A percentile compares a stretch with the other conserved stretches of the same genome.
These are phyloP conservation scores for Naso thynnoides DNA, from an alignment of 2,797 vertebrate genomes.

Conservation along the genomic window DNA sequence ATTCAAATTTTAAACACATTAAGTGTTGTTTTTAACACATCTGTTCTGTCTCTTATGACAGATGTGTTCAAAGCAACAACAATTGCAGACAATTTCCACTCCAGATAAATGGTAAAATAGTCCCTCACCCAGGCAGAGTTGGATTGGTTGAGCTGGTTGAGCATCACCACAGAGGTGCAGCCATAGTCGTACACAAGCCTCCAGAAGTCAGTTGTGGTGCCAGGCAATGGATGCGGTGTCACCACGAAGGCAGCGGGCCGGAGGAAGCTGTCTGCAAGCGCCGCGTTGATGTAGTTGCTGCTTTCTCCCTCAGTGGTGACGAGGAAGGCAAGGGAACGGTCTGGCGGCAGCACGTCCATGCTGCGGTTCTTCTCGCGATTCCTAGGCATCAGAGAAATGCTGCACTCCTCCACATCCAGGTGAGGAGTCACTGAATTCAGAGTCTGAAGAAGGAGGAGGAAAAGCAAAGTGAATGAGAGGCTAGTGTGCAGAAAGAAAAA, in stretches of 20 bases:
- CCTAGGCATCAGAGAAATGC: conserved; percentile 92
- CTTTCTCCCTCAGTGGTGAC: conserved; percentile 91
- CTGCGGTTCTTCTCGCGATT: conserved; percentile 97
- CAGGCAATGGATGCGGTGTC: conserved; percentile 93
- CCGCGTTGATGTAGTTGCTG: conserved; percentile 95
- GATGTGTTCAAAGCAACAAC: too few species aligned
- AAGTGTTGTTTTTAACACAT: too few species aligned
- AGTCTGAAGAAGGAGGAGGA: conserved; percentile 81
- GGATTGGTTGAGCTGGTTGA: conserved; percentile 98
- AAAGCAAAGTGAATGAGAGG: neutral
- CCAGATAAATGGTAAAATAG: too few species aligned
- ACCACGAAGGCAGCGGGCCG: conserved; percentile 92
- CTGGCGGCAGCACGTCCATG: conserved; percentile 95
- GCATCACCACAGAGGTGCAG: conserved; percentile 97
- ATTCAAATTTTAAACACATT: too few species aligned
- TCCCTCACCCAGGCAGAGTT: conserved; percentile 95
- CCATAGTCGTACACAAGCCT: conserved; percentile 94
- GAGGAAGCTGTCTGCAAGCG: conserved; percentile 94
- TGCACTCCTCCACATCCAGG: conserved; percentile 95
- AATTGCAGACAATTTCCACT: too few species aligned
- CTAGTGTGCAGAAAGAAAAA: conserved; percentile 14
- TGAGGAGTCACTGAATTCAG: conserved; percentile 95
- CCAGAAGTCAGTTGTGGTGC: conserved; percentile 96
- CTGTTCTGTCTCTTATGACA: too few species aligned
- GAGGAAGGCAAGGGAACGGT: conserved; percentile 94